A percentile compares a stretch with the other conserved stretches of the same genome.
Evolutionary conservation across 2,888 invertebrate genomes (phyloP).

Genomic region (Junonia oenone): DNA sequence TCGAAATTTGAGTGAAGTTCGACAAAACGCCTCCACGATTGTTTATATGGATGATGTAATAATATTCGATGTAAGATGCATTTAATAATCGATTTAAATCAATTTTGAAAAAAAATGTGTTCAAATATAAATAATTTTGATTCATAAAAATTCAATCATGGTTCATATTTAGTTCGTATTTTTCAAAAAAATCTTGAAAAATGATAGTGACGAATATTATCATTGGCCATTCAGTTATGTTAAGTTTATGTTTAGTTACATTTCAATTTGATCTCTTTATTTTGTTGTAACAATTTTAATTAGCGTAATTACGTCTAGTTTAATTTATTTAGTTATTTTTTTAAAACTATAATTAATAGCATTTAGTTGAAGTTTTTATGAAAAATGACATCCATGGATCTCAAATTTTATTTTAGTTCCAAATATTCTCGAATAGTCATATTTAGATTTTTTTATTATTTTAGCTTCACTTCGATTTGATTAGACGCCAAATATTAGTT

Average conservation of each 20-base stretch:
- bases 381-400: slow-evolving; percentile 55
- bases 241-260: slow-evolving; percentile 67
- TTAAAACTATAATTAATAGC: slow-evolving; percentile 37
- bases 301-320: slow-evolving; percentile 53
- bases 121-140: neutral
- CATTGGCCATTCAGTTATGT: slow-evolving; percentile 52
- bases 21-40: slow-evolving; percentile 52
- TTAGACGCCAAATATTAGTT: slow-evolving; percentile 75
- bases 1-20: slow-evolving; percentile 73
- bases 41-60: slow-evolving; percentile 19
- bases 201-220: slow-evolving; percentile 24
- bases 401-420: slow-evolving; percentile 71
- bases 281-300: slow-evolving; percentile 64
- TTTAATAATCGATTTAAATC: slow-evolving; percentile 13
- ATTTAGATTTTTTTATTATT: slow-evolving; percentile 41
- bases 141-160: neutral
- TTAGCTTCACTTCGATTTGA: slow-evolving; percentile 45
- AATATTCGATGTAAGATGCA: slow-evolving; percentile 14
- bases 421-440: slow-evolving; percentile 71
- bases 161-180: neutral
- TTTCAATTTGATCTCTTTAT: slow-evolving; percentile 74
- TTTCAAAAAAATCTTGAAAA: slow-evolving; percentile 2
- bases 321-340: slow-evolving; percentile 54
- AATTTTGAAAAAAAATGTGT: slow-evolving; percentile 12
- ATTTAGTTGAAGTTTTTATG: slow-evolving; percentile 43